phyloP scores from a whole-genome alignment of 1,140 invertebrate genomes.

The Formica selysi region DNA sequence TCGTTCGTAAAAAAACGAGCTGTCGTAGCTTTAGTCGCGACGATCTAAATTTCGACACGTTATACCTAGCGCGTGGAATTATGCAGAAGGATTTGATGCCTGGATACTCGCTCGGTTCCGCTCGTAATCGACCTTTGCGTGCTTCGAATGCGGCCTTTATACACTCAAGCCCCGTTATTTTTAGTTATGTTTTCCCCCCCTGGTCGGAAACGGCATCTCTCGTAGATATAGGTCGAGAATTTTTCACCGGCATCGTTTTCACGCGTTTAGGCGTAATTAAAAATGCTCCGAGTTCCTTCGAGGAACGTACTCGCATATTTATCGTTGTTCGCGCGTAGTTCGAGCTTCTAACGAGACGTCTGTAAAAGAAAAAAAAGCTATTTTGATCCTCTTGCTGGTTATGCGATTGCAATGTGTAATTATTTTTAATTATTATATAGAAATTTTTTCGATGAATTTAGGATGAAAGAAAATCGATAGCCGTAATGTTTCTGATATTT shows the following conservation, averaged over 20 bases:
- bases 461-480: neutral
- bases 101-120: constrained; percentile 49
- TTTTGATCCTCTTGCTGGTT: neutral
- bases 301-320: constrained; percentile 2
- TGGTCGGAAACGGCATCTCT: constrained; percentile 9
- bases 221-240: constrained; percentile 52
- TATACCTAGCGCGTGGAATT: constrained; percentile 23
- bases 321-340: constrained; percentile 19
- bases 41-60: neutral
- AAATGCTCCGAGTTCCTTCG: constrained; percentile 37
- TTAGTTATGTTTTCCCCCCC: constrained; percentile 31
- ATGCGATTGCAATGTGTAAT: neutral
- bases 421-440: constrained; percentile 6
- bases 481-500: neutral
- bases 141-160: constrained; percentile 44
- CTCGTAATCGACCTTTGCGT: constrained; percentile 59
- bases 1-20: neutral
- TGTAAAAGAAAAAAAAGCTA: neutral
- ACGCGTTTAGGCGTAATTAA: constrained; percentile 59
- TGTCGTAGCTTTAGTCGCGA: neutral
- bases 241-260: constrained; percentile 39
- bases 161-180: constrained; percentile 40
- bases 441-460: constrained; percentile 5
- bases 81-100: constrained; percentile 57
- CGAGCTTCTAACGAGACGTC: neutral